Evolutionary conservation across 2,113 vertebrate genomes (phyloP).

Genomic region (Amblyopsis rosae): DNA sequence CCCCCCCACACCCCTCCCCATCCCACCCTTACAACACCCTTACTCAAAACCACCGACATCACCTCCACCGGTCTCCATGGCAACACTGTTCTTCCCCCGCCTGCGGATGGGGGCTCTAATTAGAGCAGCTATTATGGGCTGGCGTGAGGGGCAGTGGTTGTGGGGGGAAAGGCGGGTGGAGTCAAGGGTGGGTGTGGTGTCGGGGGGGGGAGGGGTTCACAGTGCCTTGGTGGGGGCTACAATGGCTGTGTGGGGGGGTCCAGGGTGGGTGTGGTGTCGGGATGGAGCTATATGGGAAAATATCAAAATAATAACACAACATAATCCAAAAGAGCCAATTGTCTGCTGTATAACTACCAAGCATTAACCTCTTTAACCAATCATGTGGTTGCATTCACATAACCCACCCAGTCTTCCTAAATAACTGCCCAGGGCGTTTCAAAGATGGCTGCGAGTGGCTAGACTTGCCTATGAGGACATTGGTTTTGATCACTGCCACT

Average conservation of each 20-base stretch:
- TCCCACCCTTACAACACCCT: background rate
- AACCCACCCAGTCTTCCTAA: no score
- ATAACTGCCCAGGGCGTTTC: no score
- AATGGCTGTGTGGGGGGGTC: no score
- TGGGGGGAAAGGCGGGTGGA: constrained; percentile 32
- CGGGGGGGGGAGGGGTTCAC: constrained; percentile 35
- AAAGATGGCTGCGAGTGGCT: no score
- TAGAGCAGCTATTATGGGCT: constrained; percentile 84
- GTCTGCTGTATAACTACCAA: no score
- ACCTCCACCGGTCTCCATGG: constrained; percentile 72
- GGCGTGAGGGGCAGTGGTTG: constrained; percentile 58
- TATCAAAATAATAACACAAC: no score
- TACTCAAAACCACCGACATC: constrained; percentile 60
- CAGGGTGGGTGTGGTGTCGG: background rate
- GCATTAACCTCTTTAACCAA: no score
- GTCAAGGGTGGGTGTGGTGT: constrained; percentile 37
- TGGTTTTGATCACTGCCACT: background rate
- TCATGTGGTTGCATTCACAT: no score
- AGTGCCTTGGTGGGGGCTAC: no score
- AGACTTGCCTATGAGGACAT: no score
- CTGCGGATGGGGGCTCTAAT: constrained; percentile 80
- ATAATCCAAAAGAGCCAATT: no score
- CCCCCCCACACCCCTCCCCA: constrained; percentile 65
- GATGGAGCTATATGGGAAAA: no score
- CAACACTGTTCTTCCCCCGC: constrained; percentile 73